Conservation (phyloP, 2,113 vertebrate genomes). For the Monopterus albus region DNA sequence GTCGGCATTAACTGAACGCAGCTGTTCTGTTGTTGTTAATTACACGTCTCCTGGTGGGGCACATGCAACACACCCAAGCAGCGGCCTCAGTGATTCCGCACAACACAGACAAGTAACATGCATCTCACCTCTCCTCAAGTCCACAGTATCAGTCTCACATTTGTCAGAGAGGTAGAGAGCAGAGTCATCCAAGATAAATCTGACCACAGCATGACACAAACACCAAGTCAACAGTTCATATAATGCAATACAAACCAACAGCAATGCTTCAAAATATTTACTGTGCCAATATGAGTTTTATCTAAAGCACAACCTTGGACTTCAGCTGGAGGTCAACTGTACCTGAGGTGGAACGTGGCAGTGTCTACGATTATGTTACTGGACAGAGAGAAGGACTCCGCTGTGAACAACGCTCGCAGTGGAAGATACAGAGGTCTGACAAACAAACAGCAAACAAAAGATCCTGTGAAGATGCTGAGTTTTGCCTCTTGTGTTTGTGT, state of each 20-base stretch:
- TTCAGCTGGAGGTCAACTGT: constrained; percentile 27
- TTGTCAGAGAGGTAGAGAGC: constrained; percentile 93
- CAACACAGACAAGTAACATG: not conserved
- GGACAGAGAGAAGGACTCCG: constrained; percentile 92
- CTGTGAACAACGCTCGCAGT: constrained; percentile 86
- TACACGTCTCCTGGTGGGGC: too few species aligned
- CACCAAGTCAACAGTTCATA: not conserved
- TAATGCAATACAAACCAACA: not conserved
- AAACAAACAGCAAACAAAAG: not conserved
- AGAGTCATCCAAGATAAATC: constrained; percentile 94
- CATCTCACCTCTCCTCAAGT: constrained; percentile 87
- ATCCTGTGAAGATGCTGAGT: too few species aligned
- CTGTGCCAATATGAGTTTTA: not conserved
- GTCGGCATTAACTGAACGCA: too few species aligned
- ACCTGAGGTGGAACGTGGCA: constrained; percentile 93
- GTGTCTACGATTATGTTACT: constrained; percentile 95
- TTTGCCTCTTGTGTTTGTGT: too few species aligned
- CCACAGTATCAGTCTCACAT: constrained; percentile 86
- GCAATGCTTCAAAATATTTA: not conserved
- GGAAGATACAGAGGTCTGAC: constrained; percentile 90
- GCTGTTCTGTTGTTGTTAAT: too few species aligned
- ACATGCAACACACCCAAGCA: too few species aligned
- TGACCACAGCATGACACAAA: constrained; percentile 51
- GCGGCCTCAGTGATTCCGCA: too few species aligned
- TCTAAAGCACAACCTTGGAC: not conserved